Percentiles rank a stretch among this genome's conserved stretches.
Conservation (phyloP, 2,113 vertebrate species). For the Acanthochromis polyacanthus region DNA sequence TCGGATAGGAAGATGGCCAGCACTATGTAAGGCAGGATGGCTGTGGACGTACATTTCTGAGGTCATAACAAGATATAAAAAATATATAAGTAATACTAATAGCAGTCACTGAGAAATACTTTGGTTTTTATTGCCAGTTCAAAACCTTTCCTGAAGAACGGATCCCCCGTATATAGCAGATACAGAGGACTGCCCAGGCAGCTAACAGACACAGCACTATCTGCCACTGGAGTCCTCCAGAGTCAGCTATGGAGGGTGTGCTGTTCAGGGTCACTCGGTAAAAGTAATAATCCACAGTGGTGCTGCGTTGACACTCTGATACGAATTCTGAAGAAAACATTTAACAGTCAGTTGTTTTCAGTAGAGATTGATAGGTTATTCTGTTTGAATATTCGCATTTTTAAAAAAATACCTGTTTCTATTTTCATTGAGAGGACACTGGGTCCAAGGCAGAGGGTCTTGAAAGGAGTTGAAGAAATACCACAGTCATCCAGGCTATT, state of each 20-base stretch:
- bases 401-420: slow-evolving; percentile 89
- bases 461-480: slow-evolving; percentile 81
- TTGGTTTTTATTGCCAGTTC: not conserved
- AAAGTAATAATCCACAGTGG: slow-evolving; percentile 93
- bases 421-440: slow-evolving; percentile 87
- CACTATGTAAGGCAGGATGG: slow-evolving; percentile 91
- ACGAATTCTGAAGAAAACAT: slow-evolving; percentile 80
- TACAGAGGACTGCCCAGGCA: slow-evolving; percentile 88
- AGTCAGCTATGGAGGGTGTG: slow-evolving; percentile 84
- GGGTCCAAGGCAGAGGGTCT: slow-evolving; percentile 89
- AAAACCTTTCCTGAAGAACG: slow-evolving; percentile 95
- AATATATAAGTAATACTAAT: not conserved
- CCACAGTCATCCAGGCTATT: slow-evolving; percentile 87
- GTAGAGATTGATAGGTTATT: too few relatives aligned
- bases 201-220: slow-evolving; percentile 87
- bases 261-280: slow-evolving; percentile 92
- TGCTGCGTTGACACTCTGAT: slow-evolving; percentile 88
- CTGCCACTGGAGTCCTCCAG: slow-evolving; percentile 91
- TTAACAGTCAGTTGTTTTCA: not conserved
- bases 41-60: slow-evolving; percentile 93
- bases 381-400: too few relatives aligned
- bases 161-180: slow-evolving; percentile 91
- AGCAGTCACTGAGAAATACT: not conserved
- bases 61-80: slow-evolving; percentile 9
- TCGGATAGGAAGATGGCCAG: slow-evolving; percentile 92